Conservation (phyloP, 2,888 invertebrate genomes). For the Noctua pronuba region DNA sequence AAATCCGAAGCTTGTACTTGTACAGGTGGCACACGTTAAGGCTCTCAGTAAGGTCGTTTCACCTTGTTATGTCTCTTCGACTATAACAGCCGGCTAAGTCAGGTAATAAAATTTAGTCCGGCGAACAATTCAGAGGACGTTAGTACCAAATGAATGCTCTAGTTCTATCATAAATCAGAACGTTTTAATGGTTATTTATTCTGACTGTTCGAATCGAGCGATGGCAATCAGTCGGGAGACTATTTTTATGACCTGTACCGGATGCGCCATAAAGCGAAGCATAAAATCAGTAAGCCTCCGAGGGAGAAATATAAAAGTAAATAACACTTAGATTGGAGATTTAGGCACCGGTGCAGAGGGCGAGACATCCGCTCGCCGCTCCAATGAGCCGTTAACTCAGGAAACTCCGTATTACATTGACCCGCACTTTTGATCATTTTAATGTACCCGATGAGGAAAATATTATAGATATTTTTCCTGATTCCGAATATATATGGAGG, state of each 20-base stretch:
- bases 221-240: constrained; percentile 86
- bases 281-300: constrained; percentile 87
- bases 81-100: constrained; percentile 53
- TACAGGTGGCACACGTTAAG: constrained; percentile 33
- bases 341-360: constrained; percentile 76
- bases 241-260: constrained; percentile 87
- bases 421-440: constrained; percentile 75
- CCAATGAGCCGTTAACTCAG: constrained; percentile 76
- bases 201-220: constrained; percentile 81
- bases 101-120: constrained; percentile 62
- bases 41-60: constrained; percentile 47
- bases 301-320: constrained; percentile 87
- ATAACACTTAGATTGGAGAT: constrained; percentile 87
- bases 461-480: constrained; percentile 62
- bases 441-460: constrained; percentile 67
- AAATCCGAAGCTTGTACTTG: constrained; percentile 11
- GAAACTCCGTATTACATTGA: constrained; percentile 72
- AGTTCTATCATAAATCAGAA: constrained; percentile 79
- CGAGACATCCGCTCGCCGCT: constrained; percentile 72
- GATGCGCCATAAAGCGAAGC: constrained; percentile 87
- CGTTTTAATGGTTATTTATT: constrained; percentile 86
- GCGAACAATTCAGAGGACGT: constrained; percentile 66
- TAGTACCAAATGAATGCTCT: constrained; percentile 72
- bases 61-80: constrained; percentile 50
- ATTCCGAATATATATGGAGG: constrained; percentile 51